A percentile compares a stretch with the other conserved stretches of the same genome.
Evolutionary conservation across 2,113 vertebrate genomes (phyloP).

Genomic region (Chaenogobius annularis): DNA sequence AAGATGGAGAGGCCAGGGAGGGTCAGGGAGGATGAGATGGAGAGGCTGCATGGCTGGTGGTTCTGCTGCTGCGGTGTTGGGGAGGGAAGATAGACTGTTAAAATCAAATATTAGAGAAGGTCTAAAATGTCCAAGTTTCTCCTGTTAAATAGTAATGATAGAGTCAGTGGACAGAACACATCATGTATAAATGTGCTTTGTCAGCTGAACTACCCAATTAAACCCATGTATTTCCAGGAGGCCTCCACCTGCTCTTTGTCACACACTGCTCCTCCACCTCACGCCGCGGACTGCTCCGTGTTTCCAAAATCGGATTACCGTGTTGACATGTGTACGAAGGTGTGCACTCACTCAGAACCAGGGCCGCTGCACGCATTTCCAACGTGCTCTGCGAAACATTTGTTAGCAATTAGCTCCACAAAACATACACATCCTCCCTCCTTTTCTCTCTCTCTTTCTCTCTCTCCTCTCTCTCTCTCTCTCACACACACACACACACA

Average conservation of each 20-base stretch:
- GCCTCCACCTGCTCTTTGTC: constrained; percentile 56
- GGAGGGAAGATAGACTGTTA: too few species aligned
- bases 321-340: constrained; percentile 35
- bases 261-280: constrained; percentile 27
- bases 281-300: constrained; percentile 18
- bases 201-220: constrained; percentile 40
- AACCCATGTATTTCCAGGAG: constrained; percentile 22
- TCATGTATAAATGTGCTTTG: constrained; percentile 16
- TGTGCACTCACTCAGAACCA: constrained; percentile 32
- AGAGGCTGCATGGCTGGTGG: too few species aligned
- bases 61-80: too few species aligned
- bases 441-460: constrained; percentile 37
- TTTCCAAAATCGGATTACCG: constrained; percentile 48
- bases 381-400: constrained; percentile 77
- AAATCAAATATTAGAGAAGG: too few species aligned
- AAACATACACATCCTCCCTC: constrained; percentile 52
- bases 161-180: too few species aligned
- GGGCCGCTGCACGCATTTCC: constrained; percentile 45
- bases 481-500: too few species aligned
- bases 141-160: too few species aligned
- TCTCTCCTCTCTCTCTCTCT: constrained; percentile 34
- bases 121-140: too few species aligned
- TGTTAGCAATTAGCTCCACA: constrained; percentile 78
- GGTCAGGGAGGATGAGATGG: too few species aligned
- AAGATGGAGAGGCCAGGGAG: too few species aligned